phyloP scores from a whole-genome alignment of 2,888 invertebrate species.

The Actias luna region DNA sequence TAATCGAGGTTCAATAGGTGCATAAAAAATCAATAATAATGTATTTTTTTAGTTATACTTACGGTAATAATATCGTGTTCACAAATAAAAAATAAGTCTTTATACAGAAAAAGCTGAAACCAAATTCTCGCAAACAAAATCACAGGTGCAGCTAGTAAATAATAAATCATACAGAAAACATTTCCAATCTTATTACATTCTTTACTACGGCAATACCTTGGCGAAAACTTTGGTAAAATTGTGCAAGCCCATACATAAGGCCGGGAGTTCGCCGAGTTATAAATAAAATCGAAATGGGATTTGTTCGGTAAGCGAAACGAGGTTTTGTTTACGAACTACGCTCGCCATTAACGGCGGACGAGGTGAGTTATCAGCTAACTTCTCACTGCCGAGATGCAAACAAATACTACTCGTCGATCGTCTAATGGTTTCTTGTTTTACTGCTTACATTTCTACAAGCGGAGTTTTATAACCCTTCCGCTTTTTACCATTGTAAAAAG shows the following conservation, averaged over 20 bases:
- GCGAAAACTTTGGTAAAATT: slow-evolving; percentile 7
- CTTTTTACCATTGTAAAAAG: background rate
- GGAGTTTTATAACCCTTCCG: background rate
- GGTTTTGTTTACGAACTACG: slow-evolving; percentile 30
- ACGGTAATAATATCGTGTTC: too few relatives aligned
- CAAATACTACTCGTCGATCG: background rate
- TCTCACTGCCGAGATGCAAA: slow-evolving; percentile 12
- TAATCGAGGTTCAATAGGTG: too few relatives aligned
- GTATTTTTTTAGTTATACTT: too few relatives aligned
- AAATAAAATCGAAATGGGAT: slow-evolving; percentile 10
- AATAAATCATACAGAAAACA: background rate
- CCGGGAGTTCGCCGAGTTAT: slow-evolving; percentile 1
- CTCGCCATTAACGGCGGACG: slow-evolving; percentile 32
- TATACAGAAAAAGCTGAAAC: too few relatives aligned
- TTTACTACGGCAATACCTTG: background rate
- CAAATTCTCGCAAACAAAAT: too few relatives aligned
- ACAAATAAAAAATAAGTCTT: too few relatives aligned
- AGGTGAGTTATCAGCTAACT: slow-evolving; percentile 35
- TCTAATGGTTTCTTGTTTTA: background rate
- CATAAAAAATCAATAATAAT: too few relatives aligned
- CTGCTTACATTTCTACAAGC: background rate
- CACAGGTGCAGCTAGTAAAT: too few relatives aligned
- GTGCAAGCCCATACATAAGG: background rate
- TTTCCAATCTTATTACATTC: background rate
- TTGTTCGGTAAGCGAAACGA: slow-evolving; percentile 11